Conservation (phyloP, 2,113 vertebrate genomes). For the Anas platyrhynchos region DNA sequence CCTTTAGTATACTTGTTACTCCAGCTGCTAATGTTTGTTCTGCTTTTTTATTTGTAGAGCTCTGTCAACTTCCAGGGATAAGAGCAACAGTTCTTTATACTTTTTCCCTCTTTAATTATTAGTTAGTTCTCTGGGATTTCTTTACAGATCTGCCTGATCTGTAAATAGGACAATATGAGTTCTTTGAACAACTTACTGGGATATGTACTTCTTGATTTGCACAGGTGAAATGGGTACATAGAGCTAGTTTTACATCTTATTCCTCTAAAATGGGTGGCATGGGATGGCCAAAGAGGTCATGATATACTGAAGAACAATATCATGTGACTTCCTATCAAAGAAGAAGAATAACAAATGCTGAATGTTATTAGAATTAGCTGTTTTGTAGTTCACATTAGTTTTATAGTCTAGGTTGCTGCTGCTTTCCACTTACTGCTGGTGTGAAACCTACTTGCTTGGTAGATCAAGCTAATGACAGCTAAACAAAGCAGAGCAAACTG, state of each 20-base stretch:
- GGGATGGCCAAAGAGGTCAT: background rate
- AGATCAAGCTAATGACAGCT: background rate
- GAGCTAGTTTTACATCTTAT: background rate
- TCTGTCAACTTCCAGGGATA: background rate
- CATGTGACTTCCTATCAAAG: background rate
- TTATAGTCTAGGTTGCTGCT: slow-evolving; percentile 26
- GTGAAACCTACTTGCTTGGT: background rate
- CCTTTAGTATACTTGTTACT: background rate
- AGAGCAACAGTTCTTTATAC: background rate
- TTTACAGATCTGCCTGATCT: background rate
- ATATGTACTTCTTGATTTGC: background rate
- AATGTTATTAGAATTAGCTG: background rate
- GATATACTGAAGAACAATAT: background rate
- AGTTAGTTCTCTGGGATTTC: background rate
- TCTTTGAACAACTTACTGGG: background rate
- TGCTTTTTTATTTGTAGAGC: background rate
- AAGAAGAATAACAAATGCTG: background rate
- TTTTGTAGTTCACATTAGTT: slow-evolving; percentile 25
- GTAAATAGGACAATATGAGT: background rate
- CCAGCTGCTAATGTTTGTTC: background rate
- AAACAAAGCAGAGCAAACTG: slow-evolving; percentile 34
- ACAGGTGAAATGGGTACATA: background rate
- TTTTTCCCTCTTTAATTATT: background rate
- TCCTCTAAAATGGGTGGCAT: background rate
- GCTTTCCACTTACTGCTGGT: slow-evolving; percentile 6